phyloP scores from a whole-genome alignment of 2,888 invertebrate species.

The Oegoconia quadripuncta region DNA sequence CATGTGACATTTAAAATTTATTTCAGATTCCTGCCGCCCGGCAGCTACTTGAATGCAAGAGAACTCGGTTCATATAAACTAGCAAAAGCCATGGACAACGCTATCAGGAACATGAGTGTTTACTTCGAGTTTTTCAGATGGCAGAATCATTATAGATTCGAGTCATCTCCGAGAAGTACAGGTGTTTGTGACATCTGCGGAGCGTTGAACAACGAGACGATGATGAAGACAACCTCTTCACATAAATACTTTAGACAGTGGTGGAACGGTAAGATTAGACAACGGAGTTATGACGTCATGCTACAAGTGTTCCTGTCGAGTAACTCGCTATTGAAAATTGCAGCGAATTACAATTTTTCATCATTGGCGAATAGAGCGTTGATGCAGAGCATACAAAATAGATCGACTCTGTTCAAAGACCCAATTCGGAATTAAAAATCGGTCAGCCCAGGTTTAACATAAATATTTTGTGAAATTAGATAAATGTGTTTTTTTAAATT shows the following conservation, averaged over 20 bases:
- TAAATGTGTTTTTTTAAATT: too few relatives aligned
- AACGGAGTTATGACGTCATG: background rate
- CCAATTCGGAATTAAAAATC: too few relatives aligned
- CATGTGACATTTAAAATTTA: background rate
- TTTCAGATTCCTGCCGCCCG: slow-evolving; percentile 26
- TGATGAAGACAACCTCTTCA: slow-evolving; percentile 11
- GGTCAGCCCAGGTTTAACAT: too few relatives aligned
- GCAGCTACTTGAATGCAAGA: slow-evolving; percentile 28
- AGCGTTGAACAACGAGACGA: slow-evolving; percentile 20
- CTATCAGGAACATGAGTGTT: slow-evolving; percentile 19
- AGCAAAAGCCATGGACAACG: slow-evolving; percentile 24
- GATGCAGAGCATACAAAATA: too few relatives aligned
- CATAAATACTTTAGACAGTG: slow-evolving; percentile 20
- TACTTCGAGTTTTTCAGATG: slow-evolving; percentile 31
- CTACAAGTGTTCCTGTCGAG: too few relatives aligned
- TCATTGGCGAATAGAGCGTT: too few relatives aligned
- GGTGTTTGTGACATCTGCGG: slow-evolving; percentile 23
- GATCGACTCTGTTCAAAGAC: too few relatives aligned
- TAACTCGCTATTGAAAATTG: too few relatives aligned
- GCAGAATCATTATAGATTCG: slow-evolving; percentile 25
- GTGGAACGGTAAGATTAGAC: slow-evolving; percentile 21
- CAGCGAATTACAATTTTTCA: too few relatives aligned
- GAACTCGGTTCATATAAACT: slow-evolving; percentile 22
- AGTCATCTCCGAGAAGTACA: slow-evolving; percentile 9
- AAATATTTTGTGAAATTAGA: too few relatives aligned